Evolutionary conservation across 1,140 invertebrate genomes (phyloP).

Genomic region (Cydia strobilella): DNA sequence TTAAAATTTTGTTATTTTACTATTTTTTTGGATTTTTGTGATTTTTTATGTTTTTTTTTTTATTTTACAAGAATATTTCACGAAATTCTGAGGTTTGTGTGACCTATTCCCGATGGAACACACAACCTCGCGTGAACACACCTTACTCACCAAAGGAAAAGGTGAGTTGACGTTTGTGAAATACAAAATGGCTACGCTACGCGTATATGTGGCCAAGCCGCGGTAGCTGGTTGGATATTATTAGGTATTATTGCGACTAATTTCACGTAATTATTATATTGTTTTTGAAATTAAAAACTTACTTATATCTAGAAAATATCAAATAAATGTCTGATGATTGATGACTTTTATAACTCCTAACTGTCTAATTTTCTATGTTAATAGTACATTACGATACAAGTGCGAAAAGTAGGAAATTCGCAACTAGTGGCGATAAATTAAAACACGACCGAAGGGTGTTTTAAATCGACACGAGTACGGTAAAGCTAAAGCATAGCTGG

Average conservation of each 20-base stretch:
- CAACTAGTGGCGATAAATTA: too few species aligned
- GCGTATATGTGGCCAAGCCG: slow-evolving; percentile 25
- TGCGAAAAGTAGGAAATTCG: too few species aligned
- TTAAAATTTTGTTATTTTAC: slow-evolving; percentile 83
- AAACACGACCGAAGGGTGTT: too few species aligned
- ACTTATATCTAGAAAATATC: too few species aligned
- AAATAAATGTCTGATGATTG: too few species aligned
- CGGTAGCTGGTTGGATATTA: not conserved
- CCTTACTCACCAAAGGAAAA: slow-evolving; percentile 83
- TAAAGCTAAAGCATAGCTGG: too few species aligned
- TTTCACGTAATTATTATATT: not conserved
- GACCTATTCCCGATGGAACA: slow-evolving; percentile 83
- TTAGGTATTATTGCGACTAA: not conserved
- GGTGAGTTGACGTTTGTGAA: slow-evolving; percentile 75
- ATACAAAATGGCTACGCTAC: slow-evolving; percentile 45
- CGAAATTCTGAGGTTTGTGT: slow-evolving; percentile 90
- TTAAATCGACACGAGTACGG: too few species aligned
- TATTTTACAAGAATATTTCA: slow-evolving; percentile 89
- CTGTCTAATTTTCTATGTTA: too few species aligned
- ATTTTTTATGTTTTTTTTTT: slow-evolving; percentile 85
- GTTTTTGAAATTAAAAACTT: too few species aligned
- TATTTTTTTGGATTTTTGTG: slow-evolving; percentile 85
- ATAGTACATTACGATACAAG: too few species aligned
- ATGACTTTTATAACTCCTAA: too few species aligned
- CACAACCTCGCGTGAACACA: slow-evolving; percentile 82